phyloP scores from a whole-genome alignment of 2,797 vertebrate genomes.

The Strix occidentalis region DNA sequence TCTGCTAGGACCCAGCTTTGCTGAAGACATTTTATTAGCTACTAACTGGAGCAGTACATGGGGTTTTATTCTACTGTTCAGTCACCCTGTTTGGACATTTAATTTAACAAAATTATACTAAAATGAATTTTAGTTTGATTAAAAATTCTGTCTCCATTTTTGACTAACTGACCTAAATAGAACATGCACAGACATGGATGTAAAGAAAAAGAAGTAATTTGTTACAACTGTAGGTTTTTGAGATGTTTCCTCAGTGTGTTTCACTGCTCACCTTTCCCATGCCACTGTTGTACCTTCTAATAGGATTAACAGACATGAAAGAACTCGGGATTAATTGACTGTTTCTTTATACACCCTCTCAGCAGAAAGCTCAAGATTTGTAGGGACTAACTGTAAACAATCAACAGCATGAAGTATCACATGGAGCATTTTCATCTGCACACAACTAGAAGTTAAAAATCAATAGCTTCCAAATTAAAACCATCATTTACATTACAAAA shows the following conservation, averaged over 20 bases:
- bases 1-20: not conserved
- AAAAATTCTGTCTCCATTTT: not conserved
- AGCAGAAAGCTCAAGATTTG: conserved; percentile 1
- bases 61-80: not conserved
- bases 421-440: not conserved
- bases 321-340: not conserved
- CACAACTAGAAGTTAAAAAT: not conserved
- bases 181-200: not conserved
- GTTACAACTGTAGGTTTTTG: not conserved
- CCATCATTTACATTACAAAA: not conserved
- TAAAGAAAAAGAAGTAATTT: not conserved
- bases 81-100: not conserved
- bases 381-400: conserved; percentile 6
- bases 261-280: not conserved
- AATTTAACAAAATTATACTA: not conserved
- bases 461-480: not conserved
- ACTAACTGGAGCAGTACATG: not conserved
- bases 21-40: not conserved
- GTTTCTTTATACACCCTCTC: not conserved
- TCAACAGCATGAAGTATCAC: not conserved
- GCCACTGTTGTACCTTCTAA: not conserved
- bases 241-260: not conserved
- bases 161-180: not conserved
- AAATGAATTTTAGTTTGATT: not conserved
- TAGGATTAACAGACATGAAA: conserved; percentile 9